Evolutionary conservation across 2,888 invertebrate genomes (phyloP), one percentile per base, ranked within the genome.

Genomic region (Agonopterix subpropinquella): DNA sequence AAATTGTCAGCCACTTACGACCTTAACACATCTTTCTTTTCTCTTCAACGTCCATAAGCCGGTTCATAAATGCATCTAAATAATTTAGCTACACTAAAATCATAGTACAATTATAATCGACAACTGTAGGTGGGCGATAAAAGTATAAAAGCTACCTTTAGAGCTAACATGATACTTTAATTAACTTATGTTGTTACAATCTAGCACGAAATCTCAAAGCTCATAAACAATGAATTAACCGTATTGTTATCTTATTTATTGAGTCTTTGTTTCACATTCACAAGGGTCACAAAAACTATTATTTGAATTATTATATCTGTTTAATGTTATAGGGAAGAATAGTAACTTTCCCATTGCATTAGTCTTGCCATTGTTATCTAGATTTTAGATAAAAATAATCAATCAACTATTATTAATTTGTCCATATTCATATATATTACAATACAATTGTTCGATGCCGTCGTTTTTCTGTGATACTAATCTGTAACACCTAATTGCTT

Each of bases 181-280:
- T 59, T 58, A 53, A 54, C 53, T 52, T 39, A 52, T 49, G 50
- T 55, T 50, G 51, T 53, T 57, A 50, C 60, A 59, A 69, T 69
- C 67, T 58, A 41, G 45, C 58, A 58, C 59, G 45, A 50, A 58
- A 64, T 65, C 59, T 65, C 58, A 41, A 57, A 64, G 51, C 51
- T 54, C 42, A 60, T 57, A 62, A 50, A 70, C 63, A 67, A 67
- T 67, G 59, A 65, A 59, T 58, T 62, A 61, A 64, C 53, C 44
- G 58, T 53, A 53, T 54, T 47, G 59, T 59, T 66, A 67, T 62
- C 58, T 61, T 62, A 64, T 66, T 54, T 59, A 58, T 61, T 55
- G 47, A 55, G 53, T 67, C 64, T 67, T 66, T 70, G 70, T 71
- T 71, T 74, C 62, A 58, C 60, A 62, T 71, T 70, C 67, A 65